Evolutionary conservation across 2,888 invertebrate genomes (phyloP).

Genomic region (Oscheius sp.): DNA sequence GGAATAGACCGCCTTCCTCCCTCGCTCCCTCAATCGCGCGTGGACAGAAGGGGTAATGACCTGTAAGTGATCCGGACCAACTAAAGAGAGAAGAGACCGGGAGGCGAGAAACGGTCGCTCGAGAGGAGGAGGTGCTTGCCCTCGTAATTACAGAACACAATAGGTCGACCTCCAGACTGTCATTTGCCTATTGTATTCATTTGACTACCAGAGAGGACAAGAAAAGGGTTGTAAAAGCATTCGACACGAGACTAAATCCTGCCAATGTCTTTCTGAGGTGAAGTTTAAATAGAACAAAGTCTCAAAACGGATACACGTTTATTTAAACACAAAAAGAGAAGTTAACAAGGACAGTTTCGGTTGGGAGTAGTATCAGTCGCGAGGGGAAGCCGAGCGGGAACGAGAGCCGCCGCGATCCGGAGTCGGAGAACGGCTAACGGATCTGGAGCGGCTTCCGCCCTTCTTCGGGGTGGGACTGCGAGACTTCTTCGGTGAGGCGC

Average conservation of each 20-base stretch:
- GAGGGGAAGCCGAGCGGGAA: slow-evolving; percentile 26
- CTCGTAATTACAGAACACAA: slow-evolving; percentile 36
- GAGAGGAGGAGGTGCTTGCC: slow-evolving; percentile 22
- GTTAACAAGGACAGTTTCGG: neutral
- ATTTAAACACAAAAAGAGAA: neutral
- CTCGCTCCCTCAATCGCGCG: neutral
- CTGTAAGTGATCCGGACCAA: slow-evolving; percentile 31
- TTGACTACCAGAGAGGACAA: slow-evolving; percentile 7
- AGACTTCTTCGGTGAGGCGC: slow-evolving; percentile 18
- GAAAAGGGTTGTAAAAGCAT: slow-evolving; percentile 5
- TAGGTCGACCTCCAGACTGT: slow-evolving; percentile 34
- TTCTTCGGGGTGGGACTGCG: slow-evolving; percentile 8
- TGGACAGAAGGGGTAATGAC: slow-evolving; percentile 27
- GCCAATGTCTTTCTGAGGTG: neutral
- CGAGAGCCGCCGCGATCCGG: slow-evolving; percentile 20
- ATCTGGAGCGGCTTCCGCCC: neutral
- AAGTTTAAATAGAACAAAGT: too few species aligned
- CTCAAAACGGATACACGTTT: too few species aligned
- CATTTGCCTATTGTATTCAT: slow-evolving; percentile 29
- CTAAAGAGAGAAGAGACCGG: neutral
- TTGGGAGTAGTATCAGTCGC: neutral
- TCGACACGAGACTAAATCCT: neutral
- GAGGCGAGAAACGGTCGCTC: slow-evolving; percentile 10
- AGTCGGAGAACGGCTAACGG: slow-evolving; percentile 31
- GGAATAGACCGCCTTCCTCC: slow-evolving; percentile 8